Base-by-base conservation (phyloP, 2,888 invertebrate genomes). In the Bhutanitis thaidina region DNA sequence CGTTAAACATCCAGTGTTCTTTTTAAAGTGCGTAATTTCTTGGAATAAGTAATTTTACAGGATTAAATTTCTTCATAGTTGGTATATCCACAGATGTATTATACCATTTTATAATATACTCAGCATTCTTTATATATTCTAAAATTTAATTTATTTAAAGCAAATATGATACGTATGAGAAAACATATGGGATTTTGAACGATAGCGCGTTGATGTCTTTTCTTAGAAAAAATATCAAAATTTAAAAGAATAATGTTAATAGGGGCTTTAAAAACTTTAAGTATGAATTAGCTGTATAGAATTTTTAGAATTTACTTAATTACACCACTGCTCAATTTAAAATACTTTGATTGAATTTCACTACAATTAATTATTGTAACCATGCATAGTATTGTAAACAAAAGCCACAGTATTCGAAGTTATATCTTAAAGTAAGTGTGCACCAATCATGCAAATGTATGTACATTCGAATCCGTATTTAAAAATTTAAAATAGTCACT, bases 171-270 rank as follows among this genome's bases (percentile, higher is more conserved):
- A n/a, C n/a, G n/a, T n/a, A 20, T 20, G 20, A 20, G 2, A 20
- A 20, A 20, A 3, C 20, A 2, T n/a, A n/a, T n/a, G n/a, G n/a
- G n/a, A 27, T 7, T 27, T 27, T 27, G 5, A 27, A 5, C 7
- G 8, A n/a, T 3, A 48, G 53, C 63, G 55, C 69, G 67, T 69
- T 66, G 61, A 67, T 55, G 57, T 67, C 65, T 62, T 66, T 62
- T 66, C 43, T 60, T 51, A n/a, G 30, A 30, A 30, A n/a, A 1
- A 9, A 30, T n/a, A n/a, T n/a, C n/a, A n/a, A n/a, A n/a, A n/a
- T n/a, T n/a, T n/a, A n/a, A n/a, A n/a, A n/a, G n/a, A n/a, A n/a
- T n/a, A n/a, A n/a, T n/a, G n/a, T n/a, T n/a, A n/a, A n/a, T n/a
- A n/a, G n/a, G 10, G 0, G 3, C 4, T 9, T 4, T n/a, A n/a